These are phyloP conservation scores for Gerris lacustris DNA, from an alignment of 2,888 invertebrate genomes.

Conservation along the genomic window DNA sequence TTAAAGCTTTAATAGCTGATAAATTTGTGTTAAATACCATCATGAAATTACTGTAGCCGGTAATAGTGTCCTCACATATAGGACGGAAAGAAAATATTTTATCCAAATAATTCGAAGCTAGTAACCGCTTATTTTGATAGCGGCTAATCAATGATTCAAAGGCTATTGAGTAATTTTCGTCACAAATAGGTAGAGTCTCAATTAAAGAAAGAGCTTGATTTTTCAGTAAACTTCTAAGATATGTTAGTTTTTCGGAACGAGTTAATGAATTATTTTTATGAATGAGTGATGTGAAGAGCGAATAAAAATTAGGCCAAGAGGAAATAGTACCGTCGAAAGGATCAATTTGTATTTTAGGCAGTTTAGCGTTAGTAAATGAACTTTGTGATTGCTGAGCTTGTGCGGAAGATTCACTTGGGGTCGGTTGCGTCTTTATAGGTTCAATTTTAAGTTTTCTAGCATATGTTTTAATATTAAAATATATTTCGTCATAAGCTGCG, in stretches of 20 bases:
- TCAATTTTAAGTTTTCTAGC: neutral
- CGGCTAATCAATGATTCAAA: neutral
- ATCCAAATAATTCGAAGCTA: constrained; percentile 9
- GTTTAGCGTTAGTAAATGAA: neutral
- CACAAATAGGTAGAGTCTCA: neutral
- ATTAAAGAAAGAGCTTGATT: neutral
- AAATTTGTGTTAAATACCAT: neutral
- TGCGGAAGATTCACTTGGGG: neutral
- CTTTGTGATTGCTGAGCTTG: neutral
- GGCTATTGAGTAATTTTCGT: constrained; percentile 2
- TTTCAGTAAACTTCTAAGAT: constrained; percentile 1
- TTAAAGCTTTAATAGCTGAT: neutral
- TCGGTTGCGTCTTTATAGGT: neutral
- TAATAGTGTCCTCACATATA: neutral
- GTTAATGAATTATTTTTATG: neutral
- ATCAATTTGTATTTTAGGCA: neutral
- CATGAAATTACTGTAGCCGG: neutral
- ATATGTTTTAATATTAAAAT: constrained; percentile 11
- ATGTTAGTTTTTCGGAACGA: neutral
- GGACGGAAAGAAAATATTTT: neutral
- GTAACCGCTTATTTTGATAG: constrained; percentile 6
- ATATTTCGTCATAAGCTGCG: neutral
- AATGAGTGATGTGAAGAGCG: neutral
- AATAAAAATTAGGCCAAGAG: neutral
- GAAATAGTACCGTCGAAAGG: neutral